Base-by-base conservation (phyloP, 2,888 invertebrate genomes). In the Dryadula phaetusa region DNA sequence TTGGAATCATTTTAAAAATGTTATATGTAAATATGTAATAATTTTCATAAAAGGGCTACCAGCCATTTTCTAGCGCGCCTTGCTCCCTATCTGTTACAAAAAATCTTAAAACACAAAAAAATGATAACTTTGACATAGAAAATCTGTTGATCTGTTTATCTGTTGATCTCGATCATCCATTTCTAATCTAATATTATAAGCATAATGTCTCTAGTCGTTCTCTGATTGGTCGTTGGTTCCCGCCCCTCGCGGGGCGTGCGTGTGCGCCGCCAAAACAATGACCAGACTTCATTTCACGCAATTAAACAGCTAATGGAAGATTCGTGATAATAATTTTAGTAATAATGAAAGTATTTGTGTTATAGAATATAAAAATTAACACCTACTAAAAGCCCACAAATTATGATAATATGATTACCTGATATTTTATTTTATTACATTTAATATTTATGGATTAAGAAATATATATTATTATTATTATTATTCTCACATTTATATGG, bases 201-300 rank as follows among this genome's bases (percentile, higher is more conserved):
- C 67, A 61, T 67, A 67, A 62, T 66, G 54, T 66, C 64, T 44
- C 56, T 52, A 67, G 58, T 12, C 52, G 52, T 12, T 56, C 72
- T 67, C 72, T 80, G 77, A 88, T 88, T 88, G 88, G 89, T 56
- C 65, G 76, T 34, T 56, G 73, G 75, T 76, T 76, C 79, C 84
- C 86, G 80, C 83, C 83, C 82, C 79, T 76, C 77, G 77, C 72
- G 73, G 79, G 81, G 79, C 76, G 79, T 78, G 78, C 75, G 75
- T 72, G 66, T 52, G 71, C 70, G 66, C 69, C 73, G 74, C 75
- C 74, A 79, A 82, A 82, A 80, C 84, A 83, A 85, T 83, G 79
- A 79, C 64, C 75, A 67, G 67, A 76, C 77, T 76, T 67, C 67
- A 66, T 73, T 70, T 70, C 66, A 62, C 60, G 70, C 77, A 78